Conservation (phyloP, 2,113 vertebrate species). For the Oncorhynchus mykiss region DNA sequence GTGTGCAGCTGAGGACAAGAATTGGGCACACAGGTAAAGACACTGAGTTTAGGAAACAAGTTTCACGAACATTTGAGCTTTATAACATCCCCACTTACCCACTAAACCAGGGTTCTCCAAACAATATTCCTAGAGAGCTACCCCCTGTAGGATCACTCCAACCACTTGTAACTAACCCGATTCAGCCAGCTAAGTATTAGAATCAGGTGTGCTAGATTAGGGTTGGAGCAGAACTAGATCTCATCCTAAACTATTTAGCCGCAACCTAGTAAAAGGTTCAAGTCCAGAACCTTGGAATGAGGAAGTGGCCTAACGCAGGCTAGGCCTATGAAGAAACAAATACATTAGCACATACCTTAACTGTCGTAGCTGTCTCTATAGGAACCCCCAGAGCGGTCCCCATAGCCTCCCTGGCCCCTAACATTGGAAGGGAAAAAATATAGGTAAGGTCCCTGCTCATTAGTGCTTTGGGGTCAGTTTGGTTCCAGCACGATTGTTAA, state of each 20-base stretch:
- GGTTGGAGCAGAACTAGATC: neutral
- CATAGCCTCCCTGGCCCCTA: slow-evolving; percentile 89
- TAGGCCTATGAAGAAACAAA: slow-evolving; percentile 11
- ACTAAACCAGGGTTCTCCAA: slow-evolving; percentile 2
- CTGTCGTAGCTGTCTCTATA: slow-evolving; percentile 95
- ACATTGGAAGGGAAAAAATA: neutral
- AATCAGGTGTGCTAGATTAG: no score
- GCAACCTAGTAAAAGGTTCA: neutral
- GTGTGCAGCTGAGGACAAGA: slow-evolving; percentile 99
- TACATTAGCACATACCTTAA: slow-evolving; percentile 82
- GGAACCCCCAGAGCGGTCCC: slow-evolving; percentile 82
- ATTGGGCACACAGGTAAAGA: slow-evolving; percentile 96
- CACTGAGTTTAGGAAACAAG: slow-evolving; percentile 69
- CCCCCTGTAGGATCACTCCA: no score
- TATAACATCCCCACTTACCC: slow-evolving; percentile 50
- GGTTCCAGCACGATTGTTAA: neutral
- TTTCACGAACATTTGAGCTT: slow-evolving; percentile 75
- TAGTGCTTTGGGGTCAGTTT: neutral
- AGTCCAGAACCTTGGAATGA: neutral
- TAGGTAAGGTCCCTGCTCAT: neutral
- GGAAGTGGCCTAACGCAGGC: neutral
- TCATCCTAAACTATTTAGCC: neutral
- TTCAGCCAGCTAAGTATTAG: no score
- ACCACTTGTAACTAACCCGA: no score
- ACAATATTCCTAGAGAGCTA: no score